Base-by-base conservation (phyloP, 2,888 invertebrate genomes). In the Drosophila birchii region DNA sequence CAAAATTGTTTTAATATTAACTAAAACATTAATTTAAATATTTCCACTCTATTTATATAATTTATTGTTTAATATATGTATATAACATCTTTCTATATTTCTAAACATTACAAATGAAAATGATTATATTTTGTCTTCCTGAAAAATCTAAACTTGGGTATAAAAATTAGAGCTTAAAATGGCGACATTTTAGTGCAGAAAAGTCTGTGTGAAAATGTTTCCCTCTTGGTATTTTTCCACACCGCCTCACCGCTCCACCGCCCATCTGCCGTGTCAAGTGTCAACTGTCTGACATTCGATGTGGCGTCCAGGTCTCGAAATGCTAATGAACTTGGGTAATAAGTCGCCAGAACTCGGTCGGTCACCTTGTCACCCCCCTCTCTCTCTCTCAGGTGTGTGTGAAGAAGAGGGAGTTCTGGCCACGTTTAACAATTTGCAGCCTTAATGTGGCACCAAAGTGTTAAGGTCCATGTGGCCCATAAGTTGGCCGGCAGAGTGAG, bases 381-480 rank as follows among this genome's bases (percentile, higher is more conserved):
- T 7, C 29, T 6, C 26, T 16, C 12, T 8, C 43, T 45, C 49
- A 73, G 73, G 74, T 12, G 23, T 32, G 23, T 16, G 14, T 4
- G 16, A 9, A 29, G 14, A 39, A 5, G 11, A 1, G 26, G 14
- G 9, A 8, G 39, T 39, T 2, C 29, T 5, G 23, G 78, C 75
- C 86, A 86, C 88, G 83, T 88, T 84, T 77, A 84, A 84, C 88
- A 84, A 86, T 86, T 88, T 84, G 80, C 84, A 73, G 79, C 74
- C 86, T 83, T 86, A 84, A 84, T 88, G 88, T 83, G 88, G 88
- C 82, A 76, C 80, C 80, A 84, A 76, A 88, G 84, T 88, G 84
- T 83, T 88, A 88, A 88, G 77, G 86, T 84, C 88, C 81, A 75
- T 79, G 80, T 69, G 71, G 60, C 77, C 76, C 86, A 88, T 86